These are phyloP conservation scores for Sprattus sprattus DNA, from an alignment of 2,113 vertebrate genomes.

Conservation along the genomic window DNA sequence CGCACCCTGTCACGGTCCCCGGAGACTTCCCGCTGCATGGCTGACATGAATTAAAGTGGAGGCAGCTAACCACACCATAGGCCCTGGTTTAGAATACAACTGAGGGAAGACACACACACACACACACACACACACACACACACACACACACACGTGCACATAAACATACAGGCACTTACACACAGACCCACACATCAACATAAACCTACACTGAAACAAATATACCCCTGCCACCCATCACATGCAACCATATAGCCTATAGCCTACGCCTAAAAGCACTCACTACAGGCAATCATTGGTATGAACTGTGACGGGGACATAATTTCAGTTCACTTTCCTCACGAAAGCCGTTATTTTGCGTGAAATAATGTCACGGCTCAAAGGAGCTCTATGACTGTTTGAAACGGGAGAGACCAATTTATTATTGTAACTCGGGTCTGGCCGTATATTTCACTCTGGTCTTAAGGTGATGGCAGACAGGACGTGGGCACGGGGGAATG, in stretches of 20 bases:
- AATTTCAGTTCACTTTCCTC: background rate
- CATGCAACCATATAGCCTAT: background rate
- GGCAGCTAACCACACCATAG: background rate
- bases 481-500: background rate
- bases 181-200: background rate
- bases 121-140: background rate
- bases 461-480: background rate
- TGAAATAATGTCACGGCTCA: constrained; percentile 2
- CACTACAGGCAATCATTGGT: background rate
- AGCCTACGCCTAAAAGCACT: background rate
- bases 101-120: background rate
- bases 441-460: background rate
- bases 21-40: background rate
- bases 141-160: background rate
- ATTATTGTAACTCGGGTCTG: background rate
- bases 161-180: no score
- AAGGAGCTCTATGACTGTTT: background rate
- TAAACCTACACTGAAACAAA: background rate
- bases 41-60: background rate
- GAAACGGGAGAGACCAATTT: background rate
- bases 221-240: background rate
- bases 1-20: background rate
- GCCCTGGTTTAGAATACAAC: background rate
- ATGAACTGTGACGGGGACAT: background rate
- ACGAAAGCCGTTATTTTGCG: background rate